These are phyloP conservation scores for Alligator mississippiensis DNA, from an alignment of 2,113 vertebrate genomes.

Conservation along the genomic window DNA sequence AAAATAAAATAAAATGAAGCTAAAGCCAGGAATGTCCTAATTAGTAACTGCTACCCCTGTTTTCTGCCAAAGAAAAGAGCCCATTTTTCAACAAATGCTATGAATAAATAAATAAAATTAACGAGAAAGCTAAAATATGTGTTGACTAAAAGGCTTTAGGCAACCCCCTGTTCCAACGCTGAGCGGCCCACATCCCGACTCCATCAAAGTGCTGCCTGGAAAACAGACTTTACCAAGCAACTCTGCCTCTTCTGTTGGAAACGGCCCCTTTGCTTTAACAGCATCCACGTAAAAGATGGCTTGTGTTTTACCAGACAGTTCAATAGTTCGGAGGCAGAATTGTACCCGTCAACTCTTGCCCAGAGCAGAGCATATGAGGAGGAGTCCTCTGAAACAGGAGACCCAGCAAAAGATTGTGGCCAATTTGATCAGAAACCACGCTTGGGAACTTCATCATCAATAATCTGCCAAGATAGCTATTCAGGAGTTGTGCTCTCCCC, in stretches of 20 bases:
- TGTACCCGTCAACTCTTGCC: neutral
- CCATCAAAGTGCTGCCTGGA: neutral
- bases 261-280: neutral
- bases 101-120: neutral
- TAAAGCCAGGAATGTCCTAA: neutral
- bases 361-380: neutral
- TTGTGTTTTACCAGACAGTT: neutral
- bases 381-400: neutral
- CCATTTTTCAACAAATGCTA: neutral
- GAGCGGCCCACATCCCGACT: neutral
- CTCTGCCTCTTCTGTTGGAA: neutral
- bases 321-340: neutral
- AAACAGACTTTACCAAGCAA: neutral
- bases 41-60: neutral
- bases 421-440: neutral
- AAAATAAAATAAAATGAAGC: neutral
- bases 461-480: neutral
- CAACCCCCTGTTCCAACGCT: neutral
- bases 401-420: neutral
- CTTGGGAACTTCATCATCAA: neutral
- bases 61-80: slow-evolving; percentile 1
- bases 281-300: neutral
- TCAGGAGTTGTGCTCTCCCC: neutral
- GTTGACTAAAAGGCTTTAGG: neutral
- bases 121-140: neutral